phyloP scores from a whole-genome alignment of 2,888 invertebrate genomes.

The Odontocolon sp. region DNA sequence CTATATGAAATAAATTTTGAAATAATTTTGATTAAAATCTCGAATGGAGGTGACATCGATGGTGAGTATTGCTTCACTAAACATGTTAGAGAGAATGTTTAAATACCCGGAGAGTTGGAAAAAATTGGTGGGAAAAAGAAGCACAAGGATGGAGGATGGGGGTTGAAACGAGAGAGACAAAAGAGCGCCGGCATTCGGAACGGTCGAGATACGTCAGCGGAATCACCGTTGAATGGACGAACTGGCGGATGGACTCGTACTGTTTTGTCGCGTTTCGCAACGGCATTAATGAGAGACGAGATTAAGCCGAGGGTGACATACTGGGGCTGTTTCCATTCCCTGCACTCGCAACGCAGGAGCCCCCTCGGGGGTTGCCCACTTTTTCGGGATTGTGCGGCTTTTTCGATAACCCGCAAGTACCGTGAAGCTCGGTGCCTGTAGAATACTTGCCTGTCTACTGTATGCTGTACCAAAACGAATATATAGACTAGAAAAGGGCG shows the following conservation, averaged over 20 bases:
- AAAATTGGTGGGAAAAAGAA: slow-evolving; percentile 27
- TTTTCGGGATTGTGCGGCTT: slow-evolving; percentile 49
- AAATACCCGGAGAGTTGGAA: too few species aligned
- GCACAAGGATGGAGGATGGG: slow-evolving; percentile 8
- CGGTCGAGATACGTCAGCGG: slow-evolving; percentile 70
- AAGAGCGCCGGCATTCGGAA: slow-evolving; percentile 61
- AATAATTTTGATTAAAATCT: background rate
- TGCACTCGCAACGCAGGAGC: slow-evolving; percentile 23
- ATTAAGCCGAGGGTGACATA: slow-evolving; percentile 73
- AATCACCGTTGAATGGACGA: slow-evolving; percentile 69
- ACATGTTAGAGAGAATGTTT: too few species aligned
- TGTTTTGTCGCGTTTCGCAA: slow-evolving; percentile 74
- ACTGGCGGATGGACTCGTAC: slow-evolving; percentile 58
- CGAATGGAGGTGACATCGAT: background rate
- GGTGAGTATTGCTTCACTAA: slow-evolving; percentile 32
- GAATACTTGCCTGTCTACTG: too few species aligned
- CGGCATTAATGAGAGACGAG: slow-evolving; percentile 78
- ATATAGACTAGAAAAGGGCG: slow-evolving; percentile 25
- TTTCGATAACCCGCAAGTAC: slow-evolving; percentile 57
- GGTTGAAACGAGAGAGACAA: slow-evolving; percentile 61
- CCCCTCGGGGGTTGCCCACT: slow-evolving; percentile 18
- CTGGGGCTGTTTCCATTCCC: slow-evolving; percentile 58
- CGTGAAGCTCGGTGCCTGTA: background rate
- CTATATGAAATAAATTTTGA: background rate
- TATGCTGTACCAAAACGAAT: slow-evolving; percentile 43